phyloP scores from a whole-genome alignment of 2,113 vertebrate species.

The Pholis gunnellus region DNA sequence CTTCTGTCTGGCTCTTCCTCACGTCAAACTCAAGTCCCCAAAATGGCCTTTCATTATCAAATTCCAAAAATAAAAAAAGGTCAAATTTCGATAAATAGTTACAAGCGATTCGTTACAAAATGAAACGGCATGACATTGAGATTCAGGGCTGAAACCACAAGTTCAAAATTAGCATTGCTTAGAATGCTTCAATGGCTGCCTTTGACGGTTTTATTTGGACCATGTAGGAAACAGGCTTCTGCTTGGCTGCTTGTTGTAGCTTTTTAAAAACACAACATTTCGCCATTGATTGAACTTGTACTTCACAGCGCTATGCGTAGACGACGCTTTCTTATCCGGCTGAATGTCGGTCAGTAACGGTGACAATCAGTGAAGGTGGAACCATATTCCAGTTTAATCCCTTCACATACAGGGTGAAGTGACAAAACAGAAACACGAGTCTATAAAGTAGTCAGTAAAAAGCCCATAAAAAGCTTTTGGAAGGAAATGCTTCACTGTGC shows the following conservation, averaged over 20 bases:
- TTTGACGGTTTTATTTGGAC: not conserved
- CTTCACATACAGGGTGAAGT: not conserved
- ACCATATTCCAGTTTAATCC: not conserved
- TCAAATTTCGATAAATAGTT: not conserved
- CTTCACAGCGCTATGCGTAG: not conserved
- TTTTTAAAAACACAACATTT: not conserved
- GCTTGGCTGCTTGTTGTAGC: not conserved
- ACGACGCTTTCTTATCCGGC: not conserved
- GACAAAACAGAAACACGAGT: not conserved
- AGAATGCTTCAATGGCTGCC: not conserved
- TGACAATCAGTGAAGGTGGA: not conserved
- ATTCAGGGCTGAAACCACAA: not conserved
- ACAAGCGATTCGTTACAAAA: not conserved
- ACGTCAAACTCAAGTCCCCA: not conserved
- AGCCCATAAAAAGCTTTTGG: not conserved
- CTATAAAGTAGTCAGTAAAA: not conserved
- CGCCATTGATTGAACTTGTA: not conserved
- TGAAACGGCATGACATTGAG: not conserved
- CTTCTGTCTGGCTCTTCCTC: conserved; percentile 13
- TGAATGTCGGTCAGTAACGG: not conserved
- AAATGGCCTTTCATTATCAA: not conserved
- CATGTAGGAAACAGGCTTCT: not conserved
- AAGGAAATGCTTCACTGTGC: conserved; percentile 4
- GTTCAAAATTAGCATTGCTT: not conserved
- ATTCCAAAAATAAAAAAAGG: conserved; percentile 1